These are phyloP conservation scores for Aurelia coerulea DNA, from an alignment of 30 jellyfish, hydroid and myxozoan species.

Conservation along the genomic window DNA sequence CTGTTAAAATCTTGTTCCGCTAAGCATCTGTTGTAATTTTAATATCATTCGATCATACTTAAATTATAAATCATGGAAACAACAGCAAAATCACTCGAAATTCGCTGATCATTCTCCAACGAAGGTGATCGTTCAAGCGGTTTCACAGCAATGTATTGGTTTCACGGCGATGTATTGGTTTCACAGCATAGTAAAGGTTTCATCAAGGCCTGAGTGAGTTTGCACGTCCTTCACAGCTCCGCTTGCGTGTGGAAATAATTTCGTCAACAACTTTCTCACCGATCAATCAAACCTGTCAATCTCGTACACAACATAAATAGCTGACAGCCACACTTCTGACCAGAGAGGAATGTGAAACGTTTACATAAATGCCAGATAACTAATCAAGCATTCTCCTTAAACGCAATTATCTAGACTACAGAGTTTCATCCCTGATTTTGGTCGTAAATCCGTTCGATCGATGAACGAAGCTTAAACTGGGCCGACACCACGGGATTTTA, in stretches of 20 bases:
- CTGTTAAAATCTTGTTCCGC: slow-evolving; percentile 61
- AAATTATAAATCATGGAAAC: slow-evolving; percentile 22
- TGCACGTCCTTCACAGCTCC: slow-evolving; percentile 73
- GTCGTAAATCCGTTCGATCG: slow-evolving; percentile 29
- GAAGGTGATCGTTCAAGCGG: slow-evolving; percentile 36
- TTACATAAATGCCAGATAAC: slow-evolving; percentile 35
- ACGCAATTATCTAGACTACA: slow-evolving; percentile 43
- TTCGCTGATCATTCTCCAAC: slow-evolving; percentile 15
- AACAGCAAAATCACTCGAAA: slow-evolving; percentile 2
- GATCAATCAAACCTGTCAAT: slow-evolving; percentile 83
- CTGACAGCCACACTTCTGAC: slow-evolving; percentile 78
- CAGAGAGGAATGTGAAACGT: slow-evolving; percentile 48
- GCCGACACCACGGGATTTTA: slow-evolving; percentile 84
- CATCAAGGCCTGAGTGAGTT: slow-evolving; percentile 33
- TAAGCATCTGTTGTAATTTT: slow-evolving; percentile 61
- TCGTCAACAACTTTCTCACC: slow-evolving; percentile 84
- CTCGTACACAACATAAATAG: slow-evolving; percentile 64
- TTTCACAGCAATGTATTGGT: slow-evolving; percentile 42
- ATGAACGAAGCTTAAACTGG: slow-evolving; percentile 45
- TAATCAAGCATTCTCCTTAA: slow-evolving; percentile 31
- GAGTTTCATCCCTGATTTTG: slow-evolving; percentile 57
- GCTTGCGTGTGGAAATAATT: slow-evolving; percentile 71
- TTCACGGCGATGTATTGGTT: slow-evolving; percentile 50
- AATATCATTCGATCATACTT: slow-evolving; percentile 62
- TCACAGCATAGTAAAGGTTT: slow-evolving; percentile 40